These are phyloP conservation scores for Anhinga anhinga DNA, from an alignment of 2,113 vertebrate genomes.

Conservation along the genomic window DNA sequence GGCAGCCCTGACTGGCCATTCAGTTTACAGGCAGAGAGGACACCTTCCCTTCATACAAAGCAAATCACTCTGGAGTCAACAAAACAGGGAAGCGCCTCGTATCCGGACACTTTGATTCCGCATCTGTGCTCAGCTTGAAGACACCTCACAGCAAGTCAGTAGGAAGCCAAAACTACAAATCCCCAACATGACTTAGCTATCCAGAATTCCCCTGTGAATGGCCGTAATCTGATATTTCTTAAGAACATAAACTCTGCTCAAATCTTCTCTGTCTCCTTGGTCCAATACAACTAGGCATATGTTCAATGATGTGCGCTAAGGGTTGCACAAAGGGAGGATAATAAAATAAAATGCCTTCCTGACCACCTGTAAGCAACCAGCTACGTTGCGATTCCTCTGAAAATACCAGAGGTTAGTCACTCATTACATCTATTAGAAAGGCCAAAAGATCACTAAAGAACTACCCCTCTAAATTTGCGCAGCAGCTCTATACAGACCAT, in stretches of 20 bases:
- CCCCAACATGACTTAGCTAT: not conserved
- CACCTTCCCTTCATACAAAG: not conserved
- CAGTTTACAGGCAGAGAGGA: not conserved
- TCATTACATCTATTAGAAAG: not conserved
- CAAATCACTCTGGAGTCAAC: not conserved
- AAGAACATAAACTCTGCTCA: slow-evolving; percentile 8
- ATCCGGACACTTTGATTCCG: not conserved
- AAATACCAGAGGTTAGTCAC: not conserved
- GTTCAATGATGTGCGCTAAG: not conserved
- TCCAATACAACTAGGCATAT: slow-evolving; percentile 8
- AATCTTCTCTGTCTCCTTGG: slow-evolving; percentile 2
- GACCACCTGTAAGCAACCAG: not conserved
- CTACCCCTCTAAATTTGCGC: not conserved
- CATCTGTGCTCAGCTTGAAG: not conserved
- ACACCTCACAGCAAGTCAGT: not conserved
- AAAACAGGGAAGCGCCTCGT: not conserved
- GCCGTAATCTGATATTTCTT: not conserved
- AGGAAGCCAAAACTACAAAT: not conserved
- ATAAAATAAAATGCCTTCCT: slow-evolving; percentile 15
- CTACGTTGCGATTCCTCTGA: not conserved
- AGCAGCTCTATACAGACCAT: not conserved
- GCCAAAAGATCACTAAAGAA: not conserved
- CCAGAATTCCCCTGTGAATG: not conserved
- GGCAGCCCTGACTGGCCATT: not conserved
- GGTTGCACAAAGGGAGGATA: not conserved